Evolutionary conservation across 2,113 vertebrate genomes (phyloP), one percentile per base, ranked within the genome.

Genomic region (Maccullochella peelii): DNA sequence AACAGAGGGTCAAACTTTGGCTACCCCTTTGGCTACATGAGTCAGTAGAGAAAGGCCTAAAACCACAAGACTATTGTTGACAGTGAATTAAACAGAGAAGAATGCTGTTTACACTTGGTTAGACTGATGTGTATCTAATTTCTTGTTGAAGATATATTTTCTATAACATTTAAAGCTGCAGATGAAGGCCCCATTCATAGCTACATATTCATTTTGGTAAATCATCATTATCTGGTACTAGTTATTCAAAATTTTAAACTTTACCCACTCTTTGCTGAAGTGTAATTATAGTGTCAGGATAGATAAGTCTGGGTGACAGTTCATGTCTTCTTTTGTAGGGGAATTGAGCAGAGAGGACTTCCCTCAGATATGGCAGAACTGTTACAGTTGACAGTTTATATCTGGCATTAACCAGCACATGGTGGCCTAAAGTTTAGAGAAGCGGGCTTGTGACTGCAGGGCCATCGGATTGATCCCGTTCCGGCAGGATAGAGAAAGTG

Each of bases 1-100:
- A 70, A 75, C 71, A 44, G 23, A 52, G 58, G 44, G 65, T 79
- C 54, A 72, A 47, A 61, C 6, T 23, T 59, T 7, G n/a, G n/a
- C n/a, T n/a, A 30, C 8, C 23, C 79, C 74, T 20, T 54, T 18
- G 50, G 84, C 54, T n/a, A 12, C n/a, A 44, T 82, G 69, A 87
- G 4, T 89, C 82, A 89, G 16, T 6, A 23, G 61, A 57, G 40
- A 38, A 8, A 25, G 10, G 33, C 42, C 57, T 20, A 36, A 42
- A 75, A 59, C 40, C 10, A 36, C 1, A 2, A 23, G 66, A 14
- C 38, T 74, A 44, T 73, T 50, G 54, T 79, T 68, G 57, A 70
- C 30, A 52, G 38, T 2, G 55, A 47, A 58, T 75, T 49, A 50
- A 76, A 58, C 15, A 42, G 8, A 62, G 33, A 5, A 4, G 16